These are phyloP conservation scores for Sialia sialis DNA, from an alignment of 2,113 vertebrate genomes.

Conservation along the genomic window DNA sequence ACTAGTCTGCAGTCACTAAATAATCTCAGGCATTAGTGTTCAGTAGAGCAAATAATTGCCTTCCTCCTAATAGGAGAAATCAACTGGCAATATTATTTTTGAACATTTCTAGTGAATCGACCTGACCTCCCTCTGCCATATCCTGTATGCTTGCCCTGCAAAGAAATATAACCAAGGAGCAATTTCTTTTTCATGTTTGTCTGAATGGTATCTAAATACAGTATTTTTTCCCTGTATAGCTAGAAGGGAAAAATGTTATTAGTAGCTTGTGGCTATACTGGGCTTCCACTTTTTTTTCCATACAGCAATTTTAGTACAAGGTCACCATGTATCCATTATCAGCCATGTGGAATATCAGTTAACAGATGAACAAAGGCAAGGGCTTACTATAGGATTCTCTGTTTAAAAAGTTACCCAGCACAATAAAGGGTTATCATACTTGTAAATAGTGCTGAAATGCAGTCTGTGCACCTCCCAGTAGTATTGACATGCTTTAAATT, in stretches of 20 bases:
- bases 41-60: slow-evolving; percentile 15
- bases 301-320: slow-evolving; percentile 31
- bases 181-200: not conserved
- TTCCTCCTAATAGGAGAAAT: not conserved
- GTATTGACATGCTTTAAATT: slow-evolving; percentile 38
- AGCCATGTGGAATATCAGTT: slow-evolving; percentile 31
- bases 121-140: not conserved
- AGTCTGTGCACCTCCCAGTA: not conserved
- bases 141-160: not conserved
- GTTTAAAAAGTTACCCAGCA: slow-evolving; percentile 62
- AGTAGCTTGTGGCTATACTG: not conserved
- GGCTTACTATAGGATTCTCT: slow-evolving; percentile 14
- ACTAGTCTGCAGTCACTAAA: not conserved
- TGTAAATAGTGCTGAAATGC: slow-evolving; percentile 40
- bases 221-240: not conserved
- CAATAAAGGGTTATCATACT: slow-evolving; percentile 55
- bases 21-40: not conserved
- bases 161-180: not conserved
- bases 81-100: not conserved
- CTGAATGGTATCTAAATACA: not conserved
- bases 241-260: not conserved
- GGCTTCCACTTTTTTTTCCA: not conserved
- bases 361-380: slow-evolving; percentile 50
- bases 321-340: slow-evolving; percentile 43
- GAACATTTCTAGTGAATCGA: not conserved